Base-by-base conservation (phyloP, 2,888 invertebrate genomes). In the Zaprionus bogoriensis region DNA sequence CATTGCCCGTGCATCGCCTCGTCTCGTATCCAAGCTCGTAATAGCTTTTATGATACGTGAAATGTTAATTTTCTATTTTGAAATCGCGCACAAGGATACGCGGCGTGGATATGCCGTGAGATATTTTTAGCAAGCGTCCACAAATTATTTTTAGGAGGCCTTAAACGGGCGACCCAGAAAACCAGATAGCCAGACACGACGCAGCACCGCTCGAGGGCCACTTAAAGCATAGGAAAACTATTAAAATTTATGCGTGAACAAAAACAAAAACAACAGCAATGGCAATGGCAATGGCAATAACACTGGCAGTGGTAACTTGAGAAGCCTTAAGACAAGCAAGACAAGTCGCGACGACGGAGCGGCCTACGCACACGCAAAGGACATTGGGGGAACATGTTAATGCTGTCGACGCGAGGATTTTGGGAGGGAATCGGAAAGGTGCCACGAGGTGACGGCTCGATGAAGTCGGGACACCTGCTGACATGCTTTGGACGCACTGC, bases 211-310 rank as follows among this genome's bases (percentile, higher is more conserved):
- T 58, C 39, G 25, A 51, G 44, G 53, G 54, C 55, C 74, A 77
- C 53, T 70, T 69, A 52, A 77, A 77, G 61, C 81, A 77, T 67
- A 48, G 67, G 45, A 67, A 71, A 71, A 74, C 78, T 77, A 80
- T 80, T 81, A 68, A 67, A 84, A 81, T 84, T 58, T 74, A 86
- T 80, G 81, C 87, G 74, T 73, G 58, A 63, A 70, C 46, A 52
- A 57, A 51, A 57, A 59, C 22, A 63, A 61, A 48, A 50, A 17
- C 50, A 27, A 20, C n/a, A 19, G 14, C 41, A 9, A 17, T 7
- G 12, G 23, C 4, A 46, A 19, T 2, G 5, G 12, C 12, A 28
- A 17, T 5, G 5, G 19, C 7, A 36, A 47, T 6, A 25, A 38
- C 30, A 51, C 32, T 10, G 51, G 38, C 30, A 52, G n/a, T n/a